Percentiles rank a stretch among this genome's conserved stretches.
Conservation (phyloP, 2,888 invertebrate genomes). For the Myopa tessellatipennis region DNA sequence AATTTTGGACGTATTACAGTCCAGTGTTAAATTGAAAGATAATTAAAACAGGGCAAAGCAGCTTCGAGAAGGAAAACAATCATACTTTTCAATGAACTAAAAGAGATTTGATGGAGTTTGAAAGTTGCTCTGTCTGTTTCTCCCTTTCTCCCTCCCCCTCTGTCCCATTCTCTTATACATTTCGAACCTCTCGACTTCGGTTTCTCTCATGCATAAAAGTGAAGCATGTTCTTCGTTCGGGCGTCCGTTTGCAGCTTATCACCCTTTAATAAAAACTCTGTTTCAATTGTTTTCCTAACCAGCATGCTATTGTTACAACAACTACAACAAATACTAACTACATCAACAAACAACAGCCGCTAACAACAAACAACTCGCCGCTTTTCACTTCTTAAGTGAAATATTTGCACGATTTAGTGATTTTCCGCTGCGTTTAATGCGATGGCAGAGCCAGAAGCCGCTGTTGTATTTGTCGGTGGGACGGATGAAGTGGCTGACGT, state of each 20-base stretch:
- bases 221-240: not conserved
- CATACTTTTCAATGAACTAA: no score
- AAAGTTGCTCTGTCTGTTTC: no score
- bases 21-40: no score
- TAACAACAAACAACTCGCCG: not conserved
- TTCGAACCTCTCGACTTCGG: no score
- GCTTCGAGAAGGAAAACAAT: no score
- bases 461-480: not conserved
- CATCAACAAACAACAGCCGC: not conserved
- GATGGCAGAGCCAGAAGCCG: not conserved
- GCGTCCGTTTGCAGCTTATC: slow-evolving; percentile 22
- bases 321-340: not conserved
- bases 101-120: no score
- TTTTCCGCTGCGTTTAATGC: slow-evolving; percentile 31
- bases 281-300: slow-evolving; percentile 22
- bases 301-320: slow-evolving; percentile 19
- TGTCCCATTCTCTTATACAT: no score
- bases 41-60: no score
- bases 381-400: slow-evolving; percentile 26
- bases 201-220: not conserved
- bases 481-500: not conserved
- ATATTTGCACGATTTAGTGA: slow-evolving; percentile 37
- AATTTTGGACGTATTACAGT: no score
- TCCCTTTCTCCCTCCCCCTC: no score
- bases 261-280: slow-evolving; percentile 25